Conservation (phyloP, 2,113 vertebrate species). For the Oophaga pumilio region DNA sequence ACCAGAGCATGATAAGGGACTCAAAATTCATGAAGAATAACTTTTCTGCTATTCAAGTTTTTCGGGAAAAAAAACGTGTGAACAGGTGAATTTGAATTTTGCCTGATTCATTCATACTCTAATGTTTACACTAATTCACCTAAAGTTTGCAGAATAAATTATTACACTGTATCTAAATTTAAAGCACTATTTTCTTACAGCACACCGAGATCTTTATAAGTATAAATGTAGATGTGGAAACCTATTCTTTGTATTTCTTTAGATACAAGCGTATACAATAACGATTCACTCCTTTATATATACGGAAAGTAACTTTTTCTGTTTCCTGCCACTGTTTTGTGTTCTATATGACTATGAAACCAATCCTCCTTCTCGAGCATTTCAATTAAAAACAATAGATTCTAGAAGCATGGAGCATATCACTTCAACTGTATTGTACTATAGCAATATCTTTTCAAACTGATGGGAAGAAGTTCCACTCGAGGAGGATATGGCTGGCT, state of each 20-base stretch:
- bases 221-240: background rate
- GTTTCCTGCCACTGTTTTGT: constrained; percentile 40
- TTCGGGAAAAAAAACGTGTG: too few species aligned
- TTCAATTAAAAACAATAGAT: constrained; percentile 77
- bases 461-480: constrained; percentile 81
- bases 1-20: too few species aligned
- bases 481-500: constrained; percentile 90
- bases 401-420: constrained; percentile 79
- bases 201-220: background rate
- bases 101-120: too few species aligned
- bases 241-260: background rate
- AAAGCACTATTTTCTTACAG: background rate
- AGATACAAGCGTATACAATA: background rate
- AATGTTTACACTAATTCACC: too few species aligned
- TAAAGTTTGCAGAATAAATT: too few species aligned
- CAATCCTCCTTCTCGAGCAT: constrained; percentile 70
- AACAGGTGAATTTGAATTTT: too few species aligned
- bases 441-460: constrained; percentile 78
- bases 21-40: too few species aligned
- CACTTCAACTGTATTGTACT: constrained; percentile 76
- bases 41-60: too few species aligned
- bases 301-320: constrained; percentile 6
- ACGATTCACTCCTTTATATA: background rate
- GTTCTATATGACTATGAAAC: constrained; percentile 54
- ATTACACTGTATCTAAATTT: background rate